phyloP scores from a whole-genome alignment of 2,888 invertebrate species.

The Autographa gamma region DNA sequence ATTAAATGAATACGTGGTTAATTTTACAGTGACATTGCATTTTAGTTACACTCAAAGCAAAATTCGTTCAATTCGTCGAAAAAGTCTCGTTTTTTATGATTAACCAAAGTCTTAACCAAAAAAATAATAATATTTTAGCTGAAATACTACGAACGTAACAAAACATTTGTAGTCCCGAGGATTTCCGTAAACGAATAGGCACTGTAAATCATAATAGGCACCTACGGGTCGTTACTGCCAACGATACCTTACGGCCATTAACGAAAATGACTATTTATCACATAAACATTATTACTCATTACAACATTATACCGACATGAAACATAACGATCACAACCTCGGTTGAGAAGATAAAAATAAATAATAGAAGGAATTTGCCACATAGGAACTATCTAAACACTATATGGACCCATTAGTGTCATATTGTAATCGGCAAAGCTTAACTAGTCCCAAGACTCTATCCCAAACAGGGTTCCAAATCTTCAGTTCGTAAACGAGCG shows the following conservation, averaged over 20 bases:
- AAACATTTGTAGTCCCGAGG: conserved; percentile 6
- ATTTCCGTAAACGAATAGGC: conserved; percentile 19
- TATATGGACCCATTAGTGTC: no score
- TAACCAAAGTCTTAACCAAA: not conserved
- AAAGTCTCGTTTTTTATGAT: no score
- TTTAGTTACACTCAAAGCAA: not conserved
- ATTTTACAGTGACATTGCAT: not conserved
- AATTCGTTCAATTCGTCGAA: no score
- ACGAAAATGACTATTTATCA: conserved; percentile 27
- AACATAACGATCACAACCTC: not conserved
- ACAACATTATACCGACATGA: conserved; percentile 10
- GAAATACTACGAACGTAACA: not conserved
- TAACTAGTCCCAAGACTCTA: no score
- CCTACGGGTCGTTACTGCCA: conserved; percentile 24
- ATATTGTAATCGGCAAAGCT: no score
- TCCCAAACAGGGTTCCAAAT: no score
- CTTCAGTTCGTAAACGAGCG: no score
- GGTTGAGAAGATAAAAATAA: not conserved
- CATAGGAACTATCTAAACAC: no score
- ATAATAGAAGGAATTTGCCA: not conserved
- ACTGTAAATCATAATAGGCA: conserved; percentile 36
- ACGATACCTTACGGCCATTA: conserved; percentile 22
- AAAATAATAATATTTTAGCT: not conserved
- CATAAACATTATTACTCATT: conserved; percentile 24
- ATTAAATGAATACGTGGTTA: not conserved